A percentile compares a stretch with the other conserved stretches of the same genome.
These are phyloP conservation scores for Lochmaea crataegi DNA, from an alignment of 2,888 invertebrate species.

Conservation along the genomic window DNA sequence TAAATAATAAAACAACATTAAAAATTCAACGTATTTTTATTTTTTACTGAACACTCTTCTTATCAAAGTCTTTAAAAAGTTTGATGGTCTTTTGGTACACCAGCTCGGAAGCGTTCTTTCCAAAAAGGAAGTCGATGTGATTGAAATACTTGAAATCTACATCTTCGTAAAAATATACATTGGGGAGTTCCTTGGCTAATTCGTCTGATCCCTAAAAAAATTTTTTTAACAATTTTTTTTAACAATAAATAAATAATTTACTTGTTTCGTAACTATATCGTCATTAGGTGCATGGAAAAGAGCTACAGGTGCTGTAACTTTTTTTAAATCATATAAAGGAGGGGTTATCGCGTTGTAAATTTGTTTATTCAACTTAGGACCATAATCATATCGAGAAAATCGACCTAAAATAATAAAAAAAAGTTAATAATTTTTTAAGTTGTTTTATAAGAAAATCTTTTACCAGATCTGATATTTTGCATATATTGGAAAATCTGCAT, in stretches of 20 bases:
- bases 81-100: conserved; percentile 23
- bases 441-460: background rate
- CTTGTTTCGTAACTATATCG: conserved; percentile 19
- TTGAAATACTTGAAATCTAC: conserved; percentile 25
- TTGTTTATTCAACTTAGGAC: conserved; percentile 33
- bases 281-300: conserved; percentile 28
- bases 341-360: conserved; percentile 37
- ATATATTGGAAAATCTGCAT: conserved; percentile 21
- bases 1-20: background rate
- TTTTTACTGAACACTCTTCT: background rate
- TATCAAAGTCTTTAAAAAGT: conserved; percentile 19
- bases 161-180: conserved; percentile 8
- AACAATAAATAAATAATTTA: background rate
- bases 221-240: background rate
- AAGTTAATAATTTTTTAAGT: no score
- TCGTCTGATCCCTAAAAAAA: conserved; percentile 23
- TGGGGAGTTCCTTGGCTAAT: conserved; percentile 19
- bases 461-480: conserved; percentile 23
- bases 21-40: background rate
- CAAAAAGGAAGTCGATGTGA: conserved; percentile 36
- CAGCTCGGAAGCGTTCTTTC: conserved; percentile 24
- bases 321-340: conserved; percentile 37
- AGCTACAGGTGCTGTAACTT: conserved; percentile 41
- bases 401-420: conserved; percentile 25
- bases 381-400: conserved; percentile 44